Percentiles rank a stretch among this genome's conserved stretches.
Conservation (phyloP, 2,888 invertebrate species). For the Calliscelio sp. region DNA sequence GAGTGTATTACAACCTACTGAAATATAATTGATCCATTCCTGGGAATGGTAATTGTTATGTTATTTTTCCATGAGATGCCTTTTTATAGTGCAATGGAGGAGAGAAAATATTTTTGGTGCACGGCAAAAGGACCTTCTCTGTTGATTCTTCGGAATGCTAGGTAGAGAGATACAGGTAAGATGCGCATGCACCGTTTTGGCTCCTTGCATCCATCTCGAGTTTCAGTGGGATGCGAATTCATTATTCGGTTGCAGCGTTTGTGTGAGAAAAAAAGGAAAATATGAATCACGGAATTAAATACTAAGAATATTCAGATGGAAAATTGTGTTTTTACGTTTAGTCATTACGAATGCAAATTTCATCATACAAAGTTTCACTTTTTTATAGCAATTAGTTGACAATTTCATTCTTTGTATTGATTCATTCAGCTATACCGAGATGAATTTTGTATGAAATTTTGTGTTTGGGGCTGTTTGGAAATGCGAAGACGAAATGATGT, state of each 20-base stretch:
- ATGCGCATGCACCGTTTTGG: conserved; percentile 61
- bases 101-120: conserved; percentile 14
- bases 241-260: conserved; percentile 57
- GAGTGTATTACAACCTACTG: too few species aligned
- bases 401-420: neutral
- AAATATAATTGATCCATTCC: too few species aligned
- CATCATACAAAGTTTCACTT: neutral
- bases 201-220: conserved; percentile 57
- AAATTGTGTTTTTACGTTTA: conserved; percentile 23
- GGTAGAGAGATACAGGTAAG: conserved; percentile 51
- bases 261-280: conserved; percentile 45
- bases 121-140: conserved; percentile 21
- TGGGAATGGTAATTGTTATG: too few species aligned
- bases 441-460: too few species aligned
- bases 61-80: too few species aligned
- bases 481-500: too few species aligned
- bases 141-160: conserved; percentile 39
- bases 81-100: too few species aligned
- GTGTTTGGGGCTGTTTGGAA: too few species aligned
- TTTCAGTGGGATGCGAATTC: conserved; percentile 56
- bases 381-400: neutral
- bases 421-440: too few species aligned
- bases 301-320: conserved; percentile 37
- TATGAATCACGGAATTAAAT: conserved; percentile 47
- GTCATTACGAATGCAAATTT: conserved; percentile 22